phyloP scores from a whole-genome alignment of 2,888 invertebrate species.

The Diarsia rubi region DNA sequence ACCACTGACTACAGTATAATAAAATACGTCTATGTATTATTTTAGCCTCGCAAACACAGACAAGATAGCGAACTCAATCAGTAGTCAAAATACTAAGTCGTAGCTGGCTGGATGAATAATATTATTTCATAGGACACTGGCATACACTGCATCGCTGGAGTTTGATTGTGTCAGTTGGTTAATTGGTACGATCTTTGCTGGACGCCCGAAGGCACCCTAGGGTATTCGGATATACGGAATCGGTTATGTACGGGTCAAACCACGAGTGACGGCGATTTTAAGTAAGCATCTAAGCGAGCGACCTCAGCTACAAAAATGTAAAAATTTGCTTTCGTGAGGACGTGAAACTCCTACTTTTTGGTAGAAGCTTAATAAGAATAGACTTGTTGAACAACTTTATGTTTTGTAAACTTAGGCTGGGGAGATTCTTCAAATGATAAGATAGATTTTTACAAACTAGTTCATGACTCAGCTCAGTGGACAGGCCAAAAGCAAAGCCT shows the following conservation, averaged over 20 bases:
- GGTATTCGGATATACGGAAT: conserved; percentile 61
- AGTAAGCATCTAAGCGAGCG: no score
- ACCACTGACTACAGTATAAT: no score
- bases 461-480: background rate
- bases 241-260: conserved; percentile 40
- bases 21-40: background rate
- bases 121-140: conserved; percentile 19
- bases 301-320: background rate
- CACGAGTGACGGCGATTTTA: conserved; percentile 38
- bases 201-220: conserved; percentile 55
- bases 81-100: conserved; percentile 3
- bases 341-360: background rate
- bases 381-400: background rate
- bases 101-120: background rate
- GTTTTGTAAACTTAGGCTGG: background rate
- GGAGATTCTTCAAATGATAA: background rate
- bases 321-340: background rate
- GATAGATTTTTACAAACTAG: background rate
- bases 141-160: conserved; percentile 26
- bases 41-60: background rate
- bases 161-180: conserved; percentile 57
- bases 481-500: background rate
- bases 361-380: background rate
- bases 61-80: background rate
- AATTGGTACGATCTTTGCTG: conserved; percentile 63